Evolutionary conservation across 2,888 invertebrate species (phyloP).

Genomic region (Villa cingulata): DNA sequence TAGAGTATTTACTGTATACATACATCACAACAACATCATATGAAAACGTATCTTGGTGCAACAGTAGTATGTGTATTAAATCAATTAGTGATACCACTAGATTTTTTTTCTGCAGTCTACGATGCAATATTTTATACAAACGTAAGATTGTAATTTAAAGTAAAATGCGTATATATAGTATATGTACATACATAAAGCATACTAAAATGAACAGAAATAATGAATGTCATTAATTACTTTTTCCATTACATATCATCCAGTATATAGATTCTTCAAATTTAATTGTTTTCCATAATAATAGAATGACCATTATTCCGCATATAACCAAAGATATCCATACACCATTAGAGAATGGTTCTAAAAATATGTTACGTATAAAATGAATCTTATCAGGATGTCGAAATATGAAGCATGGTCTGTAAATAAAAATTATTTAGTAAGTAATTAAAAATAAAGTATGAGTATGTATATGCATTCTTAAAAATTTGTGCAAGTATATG

Average conservation of each 20-base stretch:
- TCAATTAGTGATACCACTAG: conserved; percentile 10
- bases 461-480: too few relatives aligned
- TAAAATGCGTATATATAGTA: too few relatives aligned
- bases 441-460: too few relatives aligned
- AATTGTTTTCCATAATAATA: conserved; percentile 17
- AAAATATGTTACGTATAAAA: conserved; percentile 47
- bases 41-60: too few relatives aligned
- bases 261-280: background rate
- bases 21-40: too few relatives aligned
- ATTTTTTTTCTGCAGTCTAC: background rate
- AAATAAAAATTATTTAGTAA: background rate
- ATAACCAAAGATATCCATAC: conserved; percentile 44
- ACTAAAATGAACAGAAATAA: too few relatives aligned
- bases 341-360: conserved; percentile 43
- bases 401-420: conserved; percentile 51
- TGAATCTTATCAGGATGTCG: conserved; percentile 49
- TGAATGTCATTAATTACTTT: conserved; percentile 11
- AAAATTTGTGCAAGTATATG: too few relatives aligned
- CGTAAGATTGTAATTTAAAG: too few relatives aligned
- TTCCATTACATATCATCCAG: conserved; percentile 4
- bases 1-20: too few relatives aligned
- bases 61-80: conserved; percentile 9
- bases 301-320: conserved; percentile 28
- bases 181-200: too few relatives aligned
- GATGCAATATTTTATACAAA: too few relatives aligned